phyloP scores from a whole-genome alignment of 2,888 invertebrate genomes.

The Plagiodera versicolora region DNA sequence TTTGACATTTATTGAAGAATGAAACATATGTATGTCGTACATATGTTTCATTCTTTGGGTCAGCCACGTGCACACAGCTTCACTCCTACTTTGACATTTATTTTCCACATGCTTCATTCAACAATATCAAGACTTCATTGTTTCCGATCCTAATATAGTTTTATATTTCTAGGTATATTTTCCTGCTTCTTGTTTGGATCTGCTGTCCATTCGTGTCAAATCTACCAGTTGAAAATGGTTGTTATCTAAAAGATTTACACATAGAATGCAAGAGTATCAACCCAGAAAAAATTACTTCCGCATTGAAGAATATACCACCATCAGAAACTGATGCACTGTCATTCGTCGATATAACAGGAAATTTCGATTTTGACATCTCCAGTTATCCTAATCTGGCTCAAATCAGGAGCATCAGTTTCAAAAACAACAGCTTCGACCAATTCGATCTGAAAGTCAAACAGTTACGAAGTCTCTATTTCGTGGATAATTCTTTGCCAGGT shows the following conservation, averaged over 20 bases:
- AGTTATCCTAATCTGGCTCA: not conserved
- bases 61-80: too few species aligned
- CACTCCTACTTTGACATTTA: too few species aligned
- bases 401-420: not conserved
- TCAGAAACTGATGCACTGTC: not conserved
- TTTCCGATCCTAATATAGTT: too few species aligned
- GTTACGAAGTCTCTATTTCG: constrained; percentile 4
- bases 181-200: not conserved
- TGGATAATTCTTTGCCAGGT: constrained; percentile 1
- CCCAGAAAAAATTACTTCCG: not conserved
- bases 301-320: not conserved
- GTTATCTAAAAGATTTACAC: not conserved
- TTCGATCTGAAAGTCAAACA: constrained; percentile 7
- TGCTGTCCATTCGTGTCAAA: not conserved
- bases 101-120: too few species aligned
- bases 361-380: not conserved
- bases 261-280: not conserved
- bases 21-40: too few species aligned
- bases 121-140: too few species aligned
- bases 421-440: not conserved
- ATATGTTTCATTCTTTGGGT: too few species aligned
- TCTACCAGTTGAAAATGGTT: not conserved
- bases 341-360: not conserved
- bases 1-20: too few species aligned
- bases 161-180: not conserved